These are phyloP conservation scores for Bradypodion ventrale DNA, from an alignment of 2,797 vertebrate species.

Conservation along the genomic window DNA sequence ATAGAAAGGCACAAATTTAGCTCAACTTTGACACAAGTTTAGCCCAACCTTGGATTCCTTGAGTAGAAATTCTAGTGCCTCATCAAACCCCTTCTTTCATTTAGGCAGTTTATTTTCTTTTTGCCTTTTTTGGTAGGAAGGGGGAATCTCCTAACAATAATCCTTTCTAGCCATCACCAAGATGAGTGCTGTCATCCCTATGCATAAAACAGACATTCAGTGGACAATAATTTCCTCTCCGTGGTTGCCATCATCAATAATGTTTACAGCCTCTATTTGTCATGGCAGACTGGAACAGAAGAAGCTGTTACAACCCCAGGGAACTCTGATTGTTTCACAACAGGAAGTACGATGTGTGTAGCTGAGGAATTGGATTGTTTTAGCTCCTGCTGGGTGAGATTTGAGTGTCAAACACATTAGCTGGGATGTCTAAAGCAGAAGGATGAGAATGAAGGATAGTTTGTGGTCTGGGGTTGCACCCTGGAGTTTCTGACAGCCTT, in stretches of 20 bases:
- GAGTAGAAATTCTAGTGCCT: neutral
- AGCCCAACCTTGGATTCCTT: neutral
- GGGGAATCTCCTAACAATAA: neutral
- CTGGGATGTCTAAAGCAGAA: slow-evolving; percentile 70
- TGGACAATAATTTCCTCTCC: slow-evolving; percentile 1
- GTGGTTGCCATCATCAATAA: slow-evolving; percentile 11
- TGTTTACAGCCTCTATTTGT: slow-evolving; percentile 57
- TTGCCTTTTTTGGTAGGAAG: neutral
- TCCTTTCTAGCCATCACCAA: neutral
- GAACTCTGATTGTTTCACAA: slow-evolving; percentile 65
- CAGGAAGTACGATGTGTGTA: slow-evolving; percentile 77
- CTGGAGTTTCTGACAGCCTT: slow-evolving; percentile 62
- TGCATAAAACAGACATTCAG: neutral
- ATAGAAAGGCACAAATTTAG: neutral
- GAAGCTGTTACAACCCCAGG: slow-evolving; percentile 70
- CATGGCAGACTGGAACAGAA: neutral
- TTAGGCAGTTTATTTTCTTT: neutral
- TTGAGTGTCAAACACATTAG: slow-evolving; percentile 75
- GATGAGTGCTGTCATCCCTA: neutral
- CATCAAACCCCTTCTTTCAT: neutral
- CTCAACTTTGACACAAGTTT: no score
- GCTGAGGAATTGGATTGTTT: slow-evolving; percentile 77
- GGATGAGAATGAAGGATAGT: slow-evolving; percentile 71
- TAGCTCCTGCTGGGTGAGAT: slow-evolving; percentile 71
- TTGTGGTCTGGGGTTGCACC: slow-evolving; percentile 59